These are phyloP conservation scores for Ellobius talpinus DNA, from an alignment of 2,113 vertebrate species.

Conservation along the genomic window DNA sequence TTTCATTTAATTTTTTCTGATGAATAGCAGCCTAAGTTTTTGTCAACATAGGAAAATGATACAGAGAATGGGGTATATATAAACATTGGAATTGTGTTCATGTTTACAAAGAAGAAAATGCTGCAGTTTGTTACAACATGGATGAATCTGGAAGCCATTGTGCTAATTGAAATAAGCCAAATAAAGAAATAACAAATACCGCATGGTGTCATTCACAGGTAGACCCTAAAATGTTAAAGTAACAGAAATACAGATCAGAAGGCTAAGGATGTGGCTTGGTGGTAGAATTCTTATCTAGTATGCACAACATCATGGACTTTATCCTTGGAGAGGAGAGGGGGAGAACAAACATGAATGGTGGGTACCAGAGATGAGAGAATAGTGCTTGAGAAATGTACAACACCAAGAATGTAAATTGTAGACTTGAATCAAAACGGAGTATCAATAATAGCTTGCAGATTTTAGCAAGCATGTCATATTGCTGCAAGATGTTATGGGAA, in stretches of 20 bases:
- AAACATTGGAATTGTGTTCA: not conserved
- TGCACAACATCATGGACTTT: not conserved
- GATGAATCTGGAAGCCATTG: not conserved
- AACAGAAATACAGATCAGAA: not conserved
- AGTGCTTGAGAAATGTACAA: not conserved
- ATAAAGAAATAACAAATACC: not conserved
- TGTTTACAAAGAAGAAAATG: not conserved
- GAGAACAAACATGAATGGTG: not conserved
- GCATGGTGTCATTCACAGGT: not conserved
- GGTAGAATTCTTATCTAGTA: not conserved
- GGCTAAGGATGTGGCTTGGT: not conserved
- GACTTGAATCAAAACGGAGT: not conserved
- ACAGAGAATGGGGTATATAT: not conserved
- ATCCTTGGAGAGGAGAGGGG: not conserved
- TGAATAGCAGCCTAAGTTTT: not conserved
- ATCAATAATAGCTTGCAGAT: not conserved
- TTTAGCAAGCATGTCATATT: not conserved
- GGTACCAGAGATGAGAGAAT: not conserved
- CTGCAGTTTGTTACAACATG: not conserved
- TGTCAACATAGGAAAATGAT: not conserved
- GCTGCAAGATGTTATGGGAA: constrained; percentile 11
- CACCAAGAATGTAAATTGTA: not conserved
- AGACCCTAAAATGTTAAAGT: not conserved
- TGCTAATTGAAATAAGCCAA: not conserved
- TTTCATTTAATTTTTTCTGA: not conserved